Base-by-base conservation (phyloP, 2,113 vertebrate species). In the Melozone crissalis region DNA sequence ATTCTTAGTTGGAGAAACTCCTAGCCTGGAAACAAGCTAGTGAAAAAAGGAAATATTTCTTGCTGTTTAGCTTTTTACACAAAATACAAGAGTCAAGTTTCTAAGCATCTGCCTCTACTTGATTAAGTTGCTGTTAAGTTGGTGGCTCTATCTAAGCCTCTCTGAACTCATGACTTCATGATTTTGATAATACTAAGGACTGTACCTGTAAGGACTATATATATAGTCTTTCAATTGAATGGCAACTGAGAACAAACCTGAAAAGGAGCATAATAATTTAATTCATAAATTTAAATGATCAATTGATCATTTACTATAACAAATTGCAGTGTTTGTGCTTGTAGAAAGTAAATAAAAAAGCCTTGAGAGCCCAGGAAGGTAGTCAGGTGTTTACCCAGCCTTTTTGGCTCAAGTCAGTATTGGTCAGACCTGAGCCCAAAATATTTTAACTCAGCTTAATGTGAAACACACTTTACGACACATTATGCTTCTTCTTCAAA, bases 21-120 rank as follows among this genome's bases (percentile, higher is more conserved):
- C 28, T n/a, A 27, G 74, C 62, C 68, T 92, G 58, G 62, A 97
- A 97, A 94, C 16, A 96, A 90, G 20, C 17, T 90, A 87, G 23
- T 20, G 20, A 87, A 93, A 23, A 73, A 74, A 80, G 18, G 5
- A 85, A 74, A 87, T 82, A 62, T 73, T 89, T 95, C 33, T 86
- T 3, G 1, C 46, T 85, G 26, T 72, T 94, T 75, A 91, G 16
- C 10, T 93, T 95, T 94, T 89, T 74, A 83, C 18, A 81, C 49
- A 58, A 81, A 92, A 61, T 87, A 44, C 89, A 33, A 66, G 13
- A 47, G 37, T 8, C 9, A 31, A 4, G 68, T 94, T 94, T 58
- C 28, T 84, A 65, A 68, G 16, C 24, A 69, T 84, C 44, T 95
- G 18, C 15, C 28, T 95, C 89, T 90, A 41, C 20, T 94, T 92